A percentile compares a stretch with the other conserved stretches of the same genome.
These are phyloP conservation scores for Gryllus longicercus DNA, from an alignment of 2,888 invertebrate genomes.

Conservation along the genomic window DNA sequence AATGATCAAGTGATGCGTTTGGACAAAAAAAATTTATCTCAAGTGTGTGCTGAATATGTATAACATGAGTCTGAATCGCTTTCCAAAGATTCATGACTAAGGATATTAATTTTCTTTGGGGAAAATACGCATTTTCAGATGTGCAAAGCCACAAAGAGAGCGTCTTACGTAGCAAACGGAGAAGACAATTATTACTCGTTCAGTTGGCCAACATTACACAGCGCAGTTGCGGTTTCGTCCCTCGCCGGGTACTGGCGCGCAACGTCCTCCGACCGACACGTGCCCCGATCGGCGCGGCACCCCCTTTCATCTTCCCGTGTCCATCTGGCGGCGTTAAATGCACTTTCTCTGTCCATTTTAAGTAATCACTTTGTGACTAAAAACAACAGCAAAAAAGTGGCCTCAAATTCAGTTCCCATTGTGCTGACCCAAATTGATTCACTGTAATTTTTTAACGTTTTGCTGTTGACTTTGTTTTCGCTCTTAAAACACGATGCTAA, in stretches of 20 bases:
- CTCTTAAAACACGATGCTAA: constrained; percentile 17
- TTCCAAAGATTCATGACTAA: too few species aligned
- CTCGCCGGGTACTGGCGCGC: background rate
- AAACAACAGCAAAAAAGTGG: constrained; percentile 4
- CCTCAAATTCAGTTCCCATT: constrained; percentile 10
- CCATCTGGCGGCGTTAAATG: constrained; percentile 10
- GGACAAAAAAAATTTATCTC: too few species aligned
- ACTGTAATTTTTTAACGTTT: constrained; percentile 17
- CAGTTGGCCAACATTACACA: too few species aligned
- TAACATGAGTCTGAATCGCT: too few species aligned
- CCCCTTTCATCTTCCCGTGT: constrained; percentile 5
- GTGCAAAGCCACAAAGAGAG: too few species aligned
- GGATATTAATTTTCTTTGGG: too few species aligned
- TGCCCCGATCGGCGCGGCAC: background rate
- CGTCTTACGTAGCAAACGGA: too few species aligned
- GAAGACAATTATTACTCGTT: too few species aligned
- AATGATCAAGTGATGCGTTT: too few species aligned
- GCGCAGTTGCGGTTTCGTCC: too few species aligned
- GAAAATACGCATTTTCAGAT: too few species aligned
- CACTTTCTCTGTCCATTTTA: constrained; percentile 17
- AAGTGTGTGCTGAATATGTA: too few species aligned
- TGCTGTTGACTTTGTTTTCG: constrained; percentile 17
- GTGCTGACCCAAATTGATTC: constrained; percentile 17
- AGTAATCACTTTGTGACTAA: constrained; percentile 17
- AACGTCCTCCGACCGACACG: background rate